Base-by-base conservation (phyloP, 2,113 vertebrate genomes). In the Octodon degus region DNA sequence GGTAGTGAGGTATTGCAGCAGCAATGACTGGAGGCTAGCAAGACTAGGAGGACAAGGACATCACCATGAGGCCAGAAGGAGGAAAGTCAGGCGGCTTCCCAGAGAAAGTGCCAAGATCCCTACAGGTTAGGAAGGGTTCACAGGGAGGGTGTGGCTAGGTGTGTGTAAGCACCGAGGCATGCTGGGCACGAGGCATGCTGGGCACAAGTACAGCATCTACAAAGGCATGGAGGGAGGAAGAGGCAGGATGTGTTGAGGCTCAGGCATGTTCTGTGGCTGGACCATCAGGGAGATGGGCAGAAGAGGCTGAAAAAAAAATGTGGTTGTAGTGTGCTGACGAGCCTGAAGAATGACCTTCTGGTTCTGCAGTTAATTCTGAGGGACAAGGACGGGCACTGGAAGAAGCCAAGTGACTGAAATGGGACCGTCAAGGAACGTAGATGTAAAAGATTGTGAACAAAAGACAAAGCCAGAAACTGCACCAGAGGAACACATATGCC, bases 311-410 rank as follows among this genome's bases (percentile, higher is more conserved):
- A 85, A 86, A 7, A 7, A 83, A 20, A 60, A 67, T 1, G 25
- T 22, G 65, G 27, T n/a, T 24, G 47, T 12, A 81, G 0, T 20
- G 76, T 85, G 50, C 89, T 93, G 81, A 86, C 43, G 50, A 89
- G 16, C 9, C 32, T 65, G 85, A 50, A 53, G 32, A 93, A 81
- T 67, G 47, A 77, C 67, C 93, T 86, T 90, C 32, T 92, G 50
- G 91, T 67, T 40, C 77, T 53, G 86, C 37, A 43, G 34, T 34
- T 70, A 79, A 72, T 94, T 91, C 40, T 84, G 27, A 90, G 72
- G 81, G 20, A 85, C 27, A 76, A 88, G 34, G 27, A 53, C 85
- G 68, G 63, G 53, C 17, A 70, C 10, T 19, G 40, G 68, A 85
- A 76, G 27, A 53, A 37, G 88, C 34, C 34, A 84, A 32, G 43